phyloP scores from a whole-genome alignment of 1,140 invertebrate genomes.

The Bombus haemorrhoidalis region DNA sequence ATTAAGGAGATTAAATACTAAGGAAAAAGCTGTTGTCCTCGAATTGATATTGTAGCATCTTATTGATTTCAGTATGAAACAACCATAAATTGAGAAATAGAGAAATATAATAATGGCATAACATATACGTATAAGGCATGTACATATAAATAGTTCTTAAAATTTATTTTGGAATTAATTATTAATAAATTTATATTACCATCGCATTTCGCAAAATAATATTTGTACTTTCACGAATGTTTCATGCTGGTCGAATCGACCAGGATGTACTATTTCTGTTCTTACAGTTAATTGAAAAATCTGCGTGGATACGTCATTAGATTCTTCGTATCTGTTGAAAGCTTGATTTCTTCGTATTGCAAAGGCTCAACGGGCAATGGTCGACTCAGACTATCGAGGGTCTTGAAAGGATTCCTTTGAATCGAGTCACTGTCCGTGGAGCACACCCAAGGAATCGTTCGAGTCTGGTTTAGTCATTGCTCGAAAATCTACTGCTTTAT shows the following conservation, averaged over 20 bases:
- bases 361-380: neutral
- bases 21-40: too few relatives aligned
- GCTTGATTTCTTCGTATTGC: slow-evolving; percentile 19
- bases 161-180: too few relatives aligned
- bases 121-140: too few relatives aligned
- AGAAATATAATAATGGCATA: too few relatives aligned
- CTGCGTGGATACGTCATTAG: neutral
- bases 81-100: too few relatives aligned
- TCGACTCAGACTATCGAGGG: neutral
- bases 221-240: too few relatives aligned
- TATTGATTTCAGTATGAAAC: too few relatives aligned
- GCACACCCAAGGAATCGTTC: neutral
- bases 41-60: too few relatives aligned
- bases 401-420: slow-evolving; percentile 58
- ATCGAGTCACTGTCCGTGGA: slow-evolving; percentile 46
- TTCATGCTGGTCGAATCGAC: neutral
- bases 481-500: slow-evolving; percentile 9
- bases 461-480: slow-evolving; percentile 40
- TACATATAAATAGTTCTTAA: too few relatives aligned
- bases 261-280: neutral
- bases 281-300: neutral
- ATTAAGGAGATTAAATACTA: neutral
- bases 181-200: too few relatives aligned
- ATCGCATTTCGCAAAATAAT: too few relatives aligned
- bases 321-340: slow-evolving; percentile 6